Percentiles rank a stretch among this genome's conserved stretches.
These are phyloP conservation scores for Lophochroa leadbeateri DNA, from an alignment of 2,113 vertebrate genomes.

Conservation along the genomic window DNA sequence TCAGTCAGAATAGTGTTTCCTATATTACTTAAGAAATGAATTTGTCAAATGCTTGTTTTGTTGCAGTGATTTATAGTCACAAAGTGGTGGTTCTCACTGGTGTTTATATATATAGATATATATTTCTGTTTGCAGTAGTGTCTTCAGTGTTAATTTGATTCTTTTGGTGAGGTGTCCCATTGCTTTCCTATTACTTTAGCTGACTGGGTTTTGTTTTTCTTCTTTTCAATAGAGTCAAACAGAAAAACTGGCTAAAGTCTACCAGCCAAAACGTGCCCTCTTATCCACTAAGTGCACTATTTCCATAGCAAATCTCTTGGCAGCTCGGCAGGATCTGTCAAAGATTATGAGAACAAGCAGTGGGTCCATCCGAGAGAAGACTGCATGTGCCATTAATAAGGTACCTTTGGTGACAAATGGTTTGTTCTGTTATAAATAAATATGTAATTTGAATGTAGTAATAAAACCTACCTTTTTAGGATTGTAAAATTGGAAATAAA, in stretches of 20 bases:
- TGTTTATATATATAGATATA: neutral
- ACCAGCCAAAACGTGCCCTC: constrained; percentile 88
- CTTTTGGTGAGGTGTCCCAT: neutral
- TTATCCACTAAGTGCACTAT: constrained; percentile 82
- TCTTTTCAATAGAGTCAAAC: constrained; percentile 81
- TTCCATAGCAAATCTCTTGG: constrained; percentile 89
- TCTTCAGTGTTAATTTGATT: neutral
- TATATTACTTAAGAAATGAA: neutral
- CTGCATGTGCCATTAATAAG: constrained; percentile 97
- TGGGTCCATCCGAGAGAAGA: constrained; percentile 90
- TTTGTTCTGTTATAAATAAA: neutral
- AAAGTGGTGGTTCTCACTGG: neutral
- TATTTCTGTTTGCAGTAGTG: neutral
- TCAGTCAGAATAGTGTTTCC: neutral
- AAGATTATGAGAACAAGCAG: constrained; percentile 96
- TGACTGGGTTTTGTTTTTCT: constrained; percentile 15
- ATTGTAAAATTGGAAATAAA: neutral
- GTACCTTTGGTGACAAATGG: constrained; percentile 64
- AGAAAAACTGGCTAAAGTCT: constrained; percentile 91
- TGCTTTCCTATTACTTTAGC: neutral
- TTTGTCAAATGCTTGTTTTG: neutral
- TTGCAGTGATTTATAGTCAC: neutral
- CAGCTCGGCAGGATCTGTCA: constrained; percentile 92
- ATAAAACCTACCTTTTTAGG: neutral
- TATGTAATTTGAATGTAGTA: neutral